Evolutionary conservation across 2,888 invertebrate species (phyloP).

Genomic region (Hipparchia semele): DNA sequence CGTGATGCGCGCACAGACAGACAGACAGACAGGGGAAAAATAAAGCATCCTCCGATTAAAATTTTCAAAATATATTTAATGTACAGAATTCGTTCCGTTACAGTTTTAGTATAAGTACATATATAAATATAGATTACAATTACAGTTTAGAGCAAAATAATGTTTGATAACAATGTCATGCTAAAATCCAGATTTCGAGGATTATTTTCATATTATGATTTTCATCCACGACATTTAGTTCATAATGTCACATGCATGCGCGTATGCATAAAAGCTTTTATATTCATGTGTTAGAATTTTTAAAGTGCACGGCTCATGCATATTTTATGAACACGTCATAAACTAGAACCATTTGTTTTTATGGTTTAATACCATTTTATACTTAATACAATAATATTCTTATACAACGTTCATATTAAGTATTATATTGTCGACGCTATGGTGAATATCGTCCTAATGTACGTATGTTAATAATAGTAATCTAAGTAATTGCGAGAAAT

Average conservation of each 20-base stretch:
- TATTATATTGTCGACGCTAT: too few species aligned
- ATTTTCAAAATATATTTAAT: too few species aligned
- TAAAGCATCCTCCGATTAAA: too few species aligned
- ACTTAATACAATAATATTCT: background rate
- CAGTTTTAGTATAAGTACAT: too few species aligned
- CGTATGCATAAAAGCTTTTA: constrained; percentile 23
- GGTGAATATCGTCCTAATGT: too few species aligned
- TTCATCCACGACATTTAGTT: constrained; percentile 7
- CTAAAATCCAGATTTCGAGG: background rate
- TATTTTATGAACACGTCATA: constrained; percentile 16
- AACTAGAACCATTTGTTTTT: constrained; percentile 6
- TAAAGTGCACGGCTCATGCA: constrained; percentile 19
- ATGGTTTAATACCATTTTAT: constrained; percentile 9
- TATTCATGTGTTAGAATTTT: constrained; percentile 25
- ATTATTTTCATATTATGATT: background rate
- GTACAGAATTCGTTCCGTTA: too few species aligned
- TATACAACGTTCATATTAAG: background rate
- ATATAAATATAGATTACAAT: too few species aligned
- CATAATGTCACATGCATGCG: constrained; percentile 14
- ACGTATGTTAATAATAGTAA: too few species aligned
- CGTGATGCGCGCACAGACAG: too few species aligned
- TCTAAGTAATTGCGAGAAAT: too few species aligned
- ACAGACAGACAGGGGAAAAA: too few species aligned
- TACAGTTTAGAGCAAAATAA: too few species aligned
- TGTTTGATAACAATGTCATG: background rate